Base-by-base conservation (phyloP, 2,888 invertebrate genomes). In the Platerodrilus igneus region DNA sequence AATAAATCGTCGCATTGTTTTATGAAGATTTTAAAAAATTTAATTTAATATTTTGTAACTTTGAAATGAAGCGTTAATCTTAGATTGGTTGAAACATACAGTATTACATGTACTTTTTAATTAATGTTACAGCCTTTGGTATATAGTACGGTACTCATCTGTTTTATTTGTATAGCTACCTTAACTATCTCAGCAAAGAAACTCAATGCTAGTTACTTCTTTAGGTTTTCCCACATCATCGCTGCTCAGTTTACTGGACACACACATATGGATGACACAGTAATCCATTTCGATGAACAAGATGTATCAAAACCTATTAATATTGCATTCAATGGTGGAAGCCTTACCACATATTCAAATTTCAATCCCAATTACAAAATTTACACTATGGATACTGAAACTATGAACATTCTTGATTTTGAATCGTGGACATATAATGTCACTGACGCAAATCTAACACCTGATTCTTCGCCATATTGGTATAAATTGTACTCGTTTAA, bases 181-280 rank as follows among this genome's bases (percentile, higher is more conserved):
- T n/a, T n/a, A n/a, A n/a, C n/a, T n/a, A n/a, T n/a, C n/a, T n/a
- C n/a, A n/a, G n/a, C n/a, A n/a, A n/a, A n/a, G 27, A 7, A 29
- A 29, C 4, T 2, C n/a, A 19, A 5, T 19, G 90, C 13, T 39
- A 21, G 7, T 35, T 17, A 34, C 22, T 33, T 9, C 31, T 47
- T 2, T 21, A 81, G 89, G 63, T 91, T 84, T 61, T 75, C 81
- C 8, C 72, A 75, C 16, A 86, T 79, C 10, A 82, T 91, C 32
- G 73, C 73, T 1, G 88, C 78, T 0, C 84, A 89, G 61, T 91
- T 90, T 63, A 86, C 82, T 56, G 91, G 89, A 0, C 89, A 90
- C 61, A 81, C 82, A 0, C 89, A 90, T 59, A 73, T 73, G 1
- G 88, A 89, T 53, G 82, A 83, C 59, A 76, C 85, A 56, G 77